A percentile compares a stretch with the other conserved stretches of the same genome.
Conservation (phyloP, 2,888 invertebrate genomes). For the Oithona nana region DNA sequence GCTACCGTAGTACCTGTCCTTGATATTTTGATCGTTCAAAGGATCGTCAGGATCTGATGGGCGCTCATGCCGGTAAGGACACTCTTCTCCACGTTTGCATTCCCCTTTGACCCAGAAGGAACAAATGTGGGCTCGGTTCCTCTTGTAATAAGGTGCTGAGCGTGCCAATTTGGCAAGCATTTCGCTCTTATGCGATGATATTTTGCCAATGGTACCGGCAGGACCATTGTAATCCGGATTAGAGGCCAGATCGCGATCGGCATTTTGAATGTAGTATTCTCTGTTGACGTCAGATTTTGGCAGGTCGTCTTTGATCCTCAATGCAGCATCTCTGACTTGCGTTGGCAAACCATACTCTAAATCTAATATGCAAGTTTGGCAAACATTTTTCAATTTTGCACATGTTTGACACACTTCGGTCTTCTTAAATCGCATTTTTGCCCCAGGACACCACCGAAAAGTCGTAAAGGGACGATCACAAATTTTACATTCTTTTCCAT, state of each 20-base stretch:
- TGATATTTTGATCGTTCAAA: slow-evolving; percentile 83
- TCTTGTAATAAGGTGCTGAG: slow-evolving; percentile 82
- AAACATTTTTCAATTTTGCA: slow-evolving; percentile 80
- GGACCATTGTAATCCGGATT: slow-evolving; percentile 23
- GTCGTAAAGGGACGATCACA: slow-evolving; percentile 85
- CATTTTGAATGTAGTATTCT: slow-evolving; percentile 79
- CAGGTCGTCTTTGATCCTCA: slow-evolving; percentile 71
- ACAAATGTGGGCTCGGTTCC: slow-evolving; percentile 85
- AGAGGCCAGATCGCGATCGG: slow-evolving; percentile 35
- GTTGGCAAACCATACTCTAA: slow-evolving; percentile 74
- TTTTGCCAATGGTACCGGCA: slow-evolving; percentile 33
- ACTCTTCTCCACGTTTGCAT: slow-evolving; percentile 85
- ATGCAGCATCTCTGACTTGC: slow-evolving; percentile 72
- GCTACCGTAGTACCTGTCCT: slow-evolving; percentile 73
- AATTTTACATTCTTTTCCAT: slow-evolving; percentile 89
- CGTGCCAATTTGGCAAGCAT: slow-evolving; percentile 67
- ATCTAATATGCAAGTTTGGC: slow-evolving; percentile 84
- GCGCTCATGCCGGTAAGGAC: slow-evolving; percentile 86
- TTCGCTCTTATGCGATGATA: slow-evolving; percentile 53
- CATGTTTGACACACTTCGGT: slow-evolving; percentile 93
- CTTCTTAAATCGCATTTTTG: slow-evolving; percentile 85
- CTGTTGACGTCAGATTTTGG: slow-evolving; percentile 87
- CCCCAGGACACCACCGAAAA: slow-evolving; percentile 90
- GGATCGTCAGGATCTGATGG: slow-evolving; percentile 95
- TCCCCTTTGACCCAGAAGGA: slow-evolving; percentile 98